Conservation (phyloP, 2,113 vertebrate genomes). For the Rhombomys opimus region DNA sequence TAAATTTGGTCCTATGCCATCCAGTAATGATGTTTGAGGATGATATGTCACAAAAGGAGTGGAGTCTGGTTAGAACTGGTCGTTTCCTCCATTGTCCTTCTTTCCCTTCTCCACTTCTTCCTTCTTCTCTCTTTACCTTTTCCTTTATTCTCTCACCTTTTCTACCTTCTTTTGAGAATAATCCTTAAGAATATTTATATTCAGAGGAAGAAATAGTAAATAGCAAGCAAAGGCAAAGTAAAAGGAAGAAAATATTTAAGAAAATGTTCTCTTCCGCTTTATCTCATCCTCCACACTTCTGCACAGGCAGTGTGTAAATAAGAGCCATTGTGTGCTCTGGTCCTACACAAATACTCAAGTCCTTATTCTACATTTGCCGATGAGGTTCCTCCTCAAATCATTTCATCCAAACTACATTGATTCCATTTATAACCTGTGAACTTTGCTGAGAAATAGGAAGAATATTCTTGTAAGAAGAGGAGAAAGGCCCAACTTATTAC, state of each 20-base stretch:
- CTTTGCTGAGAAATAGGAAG: background rate
- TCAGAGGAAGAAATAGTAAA: background rate
- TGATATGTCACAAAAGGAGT: background rate
- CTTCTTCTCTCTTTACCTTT: background rate
- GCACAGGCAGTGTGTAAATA: background rate
- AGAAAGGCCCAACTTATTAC: background rate
- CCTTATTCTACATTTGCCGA: background rate
- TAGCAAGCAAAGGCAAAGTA: background rate
- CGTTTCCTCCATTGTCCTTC: too few relatives aligned
- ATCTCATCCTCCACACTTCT: background rate
- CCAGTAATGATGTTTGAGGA: background rate
- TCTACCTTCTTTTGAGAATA: background rate
- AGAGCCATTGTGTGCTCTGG: background rate
- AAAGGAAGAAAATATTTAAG: background rate
- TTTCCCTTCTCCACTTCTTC: background rate
- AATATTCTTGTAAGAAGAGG: background rate
- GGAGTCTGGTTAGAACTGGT: background rate
- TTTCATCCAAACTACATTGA: background rate
- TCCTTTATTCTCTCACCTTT: background rate
- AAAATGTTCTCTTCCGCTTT: background rate
- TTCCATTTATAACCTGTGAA: background rate
- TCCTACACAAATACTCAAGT: background rate
- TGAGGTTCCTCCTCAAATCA: background rate
- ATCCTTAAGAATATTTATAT: background rate
- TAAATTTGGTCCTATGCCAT: background rate